These are phyloP conservation scores for Stomatorhinus ivindoensis DNA, from an alignment of 2,113 vertebrate species.

Conservation along the genomic window DNA sequence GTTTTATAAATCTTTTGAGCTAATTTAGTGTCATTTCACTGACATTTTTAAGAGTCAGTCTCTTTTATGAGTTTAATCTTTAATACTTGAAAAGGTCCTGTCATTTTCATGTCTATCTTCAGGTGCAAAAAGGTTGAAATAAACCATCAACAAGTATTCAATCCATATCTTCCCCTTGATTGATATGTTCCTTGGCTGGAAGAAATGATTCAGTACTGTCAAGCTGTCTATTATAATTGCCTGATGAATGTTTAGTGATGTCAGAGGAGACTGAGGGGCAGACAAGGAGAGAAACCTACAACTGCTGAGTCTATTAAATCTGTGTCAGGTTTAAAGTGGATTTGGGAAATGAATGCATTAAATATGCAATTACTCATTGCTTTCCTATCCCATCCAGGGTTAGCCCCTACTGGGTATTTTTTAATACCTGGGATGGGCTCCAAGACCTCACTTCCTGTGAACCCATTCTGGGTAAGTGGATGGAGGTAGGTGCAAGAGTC, in stretches of 20 bases:
- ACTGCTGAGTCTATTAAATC: not conserved
- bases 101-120: not conserved
- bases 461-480: not conserved
- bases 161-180: slow-evolving; percentile 5
- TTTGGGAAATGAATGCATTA: not conserved
- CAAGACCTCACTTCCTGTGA: not conserved
- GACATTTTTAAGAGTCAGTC: not conserved
- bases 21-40: not conserved
- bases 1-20: not conserved
- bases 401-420: not conserved
- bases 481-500: not conserved
- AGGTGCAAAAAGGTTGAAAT: not conserved
- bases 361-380: not conserved
- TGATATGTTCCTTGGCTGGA: not conserved
- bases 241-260: slow-evolving; percentile 7
- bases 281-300: not conserved
- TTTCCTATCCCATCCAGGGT: not conserved
- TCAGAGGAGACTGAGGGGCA: not conserved
- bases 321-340: not conserved
- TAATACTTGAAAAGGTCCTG: not conserved
- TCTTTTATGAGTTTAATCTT: not conserved
- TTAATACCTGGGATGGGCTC: not conserved
- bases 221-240: slow-evolving; percentile 10
- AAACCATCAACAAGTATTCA: not conserved
- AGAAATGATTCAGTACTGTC: slow-evolving; percentile 10